Percentiles rank a stretch among this genome's conserved stretches.
phyloP scores from a whole-genome alignment of 1,140 invertebrate species.

The Camponotus floridanus region DNA sequence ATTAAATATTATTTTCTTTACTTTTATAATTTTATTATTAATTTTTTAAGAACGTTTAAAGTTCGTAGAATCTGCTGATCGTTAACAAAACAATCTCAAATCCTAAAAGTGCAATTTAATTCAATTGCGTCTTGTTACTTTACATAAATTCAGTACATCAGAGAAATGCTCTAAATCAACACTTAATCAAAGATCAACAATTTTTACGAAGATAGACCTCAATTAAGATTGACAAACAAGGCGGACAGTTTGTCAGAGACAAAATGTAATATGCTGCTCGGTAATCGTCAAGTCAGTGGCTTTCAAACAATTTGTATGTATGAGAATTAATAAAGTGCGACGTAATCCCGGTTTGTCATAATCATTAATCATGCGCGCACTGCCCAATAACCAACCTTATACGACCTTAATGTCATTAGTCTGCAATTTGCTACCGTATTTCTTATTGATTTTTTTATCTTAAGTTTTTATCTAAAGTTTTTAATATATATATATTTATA shows the following conservation, averaged over 20 bases:
- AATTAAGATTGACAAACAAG: conserved; percentile 75
- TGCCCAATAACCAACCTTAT: conserved; percentile 17
- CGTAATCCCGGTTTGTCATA: conserved; percentile 68
- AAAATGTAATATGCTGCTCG: conserved; percentile 69
- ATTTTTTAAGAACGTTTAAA: background rate
- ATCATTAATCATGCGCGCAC: conserved; percentile 61
- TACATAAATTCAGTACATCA: conserved; percentile 55
- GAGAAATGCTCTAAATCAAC: conserved; percentile 14
- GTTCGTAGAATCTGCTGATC: background rate
- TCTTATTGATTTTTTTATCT: conserved; percentile 49
- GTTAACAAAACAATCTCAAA: conserved; percentile 15
- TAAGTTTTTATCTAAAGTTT: background rate
- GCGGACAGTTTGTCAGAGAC: conserved; percentile 45
- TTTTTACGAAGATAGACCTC: conserved; percentile 69
- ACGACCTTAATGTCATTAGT: conserved; percentile 26
- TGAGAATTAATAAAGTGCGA: conserved; percentile 73
- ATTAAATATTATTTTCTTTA: background rate
- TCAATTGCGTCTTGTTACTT: conserved; percentile 67
- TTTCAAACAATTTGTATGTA: conserved; percentile 62
- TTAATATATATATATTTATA: background rate
- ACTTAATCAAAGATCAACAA: conserved; percentile 57
- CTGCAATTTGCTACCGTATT: conserved; percentile 26
- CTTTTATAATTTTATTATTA: background rate
- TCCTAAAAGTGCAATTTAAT: conserved; percentile 62
- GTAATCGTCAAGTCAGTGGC: conserved; percentile 64